These are phyloP conservation scores for Cyprinodon variegatus DNA, from an alignment of 2,113 vertebrate species.

Conservation along the genomic window DNA sequence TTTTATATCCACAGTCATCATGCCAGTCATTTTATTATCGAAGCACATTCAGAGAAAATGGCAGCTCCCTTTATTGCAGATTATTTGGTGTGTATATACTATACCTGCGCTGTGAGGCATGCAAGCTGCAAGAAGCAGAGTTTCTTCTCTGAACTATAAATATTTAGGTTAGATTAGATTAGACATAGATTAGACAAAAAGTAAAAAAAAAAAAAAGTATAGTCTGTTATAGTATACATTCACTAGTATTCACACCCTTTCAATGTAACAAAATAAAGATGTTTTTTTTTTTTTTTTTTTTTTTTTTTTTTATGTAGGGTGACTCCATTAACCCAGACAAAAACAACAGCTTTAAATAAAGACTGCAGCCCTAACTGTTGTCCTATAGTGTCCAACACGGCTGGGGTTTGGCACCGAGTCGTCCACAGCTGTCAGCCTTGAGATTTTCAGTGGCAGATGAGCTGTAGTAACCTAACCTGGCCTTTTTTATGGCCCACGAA, in stretches of 20 bases:
- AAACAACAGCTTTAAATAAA: slow-evolving; percentile 63
- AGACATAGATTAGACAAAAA: too few relatives aligned
- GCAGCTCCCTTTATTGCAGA: background rate
- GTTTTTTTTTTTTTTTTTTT: background rate
- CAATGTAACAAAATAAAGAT: slow-evolving; percentile 47
- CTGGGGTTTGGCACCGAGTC: slow-evolving; percentile 75
- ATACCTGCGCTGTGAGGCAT: background rate
- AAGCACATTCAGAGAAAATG: slow-evolving; percentile 13
- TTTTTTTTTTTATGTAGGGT: slow-evolving; percentile 9
- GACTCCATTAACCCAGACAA: slow-evolving; percentile 45
- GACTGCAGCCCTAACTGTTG: slow-evolving; percentile 34
- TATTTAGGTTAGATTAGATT: background rate
- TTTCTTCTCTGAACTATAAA: background rate
- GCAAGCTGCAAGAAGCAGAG: slow-evolving; percentile 8
- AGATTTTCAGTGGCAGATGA: slow-evolving; percentile 66
- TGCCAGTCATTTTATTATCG: slow-evolving; percentile 3
- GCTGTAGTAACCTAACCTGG: slow-evolving; percentile 73
- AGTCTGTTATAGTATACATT: background rate
- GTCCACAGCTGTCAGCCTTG: slow-evolving; percentile 78
- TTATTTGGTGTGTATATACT: background rate
- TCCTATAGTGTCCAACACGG: slow-evolving; percentile 63
- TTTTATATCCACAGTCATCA: background rate
- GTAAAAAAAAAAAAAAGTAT: background rate
- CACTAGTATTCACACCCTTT: background rate
- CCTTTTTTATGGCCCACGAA: slow-evolving; percentile 62